phyloP scores from a whole-genome alignment of 2,113 vertebrate species.

The Oryctolagus cuniculus region DNA sequence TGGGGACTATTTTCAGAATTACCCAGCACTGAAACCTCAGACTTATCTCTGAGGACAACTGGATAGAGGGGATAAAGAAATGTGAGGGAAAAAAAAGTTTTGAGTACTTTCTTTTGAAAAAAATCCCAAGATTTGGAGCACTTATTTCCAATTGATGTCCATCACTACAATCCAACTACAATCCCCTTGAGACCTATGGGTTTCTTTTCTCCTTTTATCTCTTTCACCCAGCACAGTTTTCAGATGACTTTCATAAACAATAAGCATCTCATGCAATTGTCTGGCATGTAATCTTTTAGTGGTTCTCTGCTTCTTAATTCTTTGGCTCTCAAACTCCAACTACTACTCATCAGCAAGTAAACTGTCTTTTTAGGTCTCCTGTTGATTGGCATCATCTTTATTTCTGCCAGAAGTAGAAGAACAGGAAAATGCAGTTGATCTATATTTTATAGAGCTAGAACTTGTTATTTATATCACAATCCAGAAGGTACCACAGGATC shows the following conservation, averaged over 20 bases:
- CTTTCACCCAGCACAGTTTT: not conserved
- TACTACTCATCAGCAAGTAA: slow-evolving; percentile 20
- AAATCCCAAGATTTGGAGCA: not conserved
- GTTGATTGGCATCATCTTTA: slow-evolving; percentile 23
- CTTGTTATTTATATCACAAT: slow-evolving; percentile 6
- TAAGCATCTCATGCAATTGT: not conserved
- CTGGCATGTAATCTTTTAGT: no score
- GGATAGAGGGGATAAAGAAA: not conserved
- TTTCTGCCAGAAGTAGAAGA: not conserved
- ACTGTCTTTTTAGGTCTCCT: not conserved
- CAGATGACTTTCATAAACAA: not conserved
- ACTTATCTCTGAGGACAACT: not conserved
- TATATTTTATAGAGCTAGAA: slow-evolving; percentile 46
- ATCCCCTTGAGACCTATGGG: not conserved
- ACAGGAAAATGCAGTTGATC: not conserved
- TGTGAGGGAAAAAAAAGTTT: not conserved
- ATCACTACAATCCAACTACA: not conserved
- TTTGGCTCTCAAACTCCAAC: not conserved
- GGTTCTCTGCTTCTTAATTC: not conserved
- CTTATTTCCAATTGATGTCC: not conserved
- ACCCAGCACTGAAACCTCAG: not conserved
- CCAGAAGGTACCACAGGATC: slow-evolving; percentile 26
- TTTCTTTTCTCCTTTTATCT: not conserved
- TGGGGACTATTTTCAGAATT: not conserved
- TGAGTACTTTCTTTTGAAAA: not conserved